Evolutionary conservation across 2,888 invertebrate species (phyloP).

Genomic region (Lithophane semibrunnea): DNA sequence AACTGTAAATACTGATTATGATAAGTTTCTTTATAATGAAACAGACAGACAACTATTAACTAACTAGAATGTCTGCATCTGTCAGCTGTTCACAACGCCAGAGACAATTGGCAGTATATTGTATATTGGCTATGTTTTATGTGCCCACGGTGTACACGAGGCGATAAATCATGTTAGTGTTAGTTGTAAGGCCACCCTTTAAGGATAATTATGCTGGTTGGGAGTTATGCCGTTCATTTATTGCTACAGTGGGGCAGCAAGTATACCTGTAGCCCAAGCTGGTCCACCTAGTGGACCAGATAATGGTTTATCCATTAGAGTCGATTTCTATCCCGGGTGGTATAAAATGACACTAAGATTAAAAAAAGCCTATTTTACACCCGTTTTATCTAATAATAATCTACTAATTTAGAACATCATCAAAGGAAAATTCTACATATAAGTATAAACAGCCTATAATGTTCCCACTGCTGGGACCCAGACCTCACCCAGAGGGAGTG

Average conservation of each 20-base stretch:
- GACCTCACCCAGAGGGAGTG: too few species aligned
- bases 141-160: not conserved
- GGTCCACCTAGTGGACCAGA: not conserved
- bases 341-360: not conserved
- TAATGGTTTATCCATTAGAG: not conserved
- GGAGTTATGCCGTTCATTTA: not conserved
- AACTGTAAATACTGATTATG: not conserved
- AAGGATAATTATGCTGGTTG: too few species aligned
- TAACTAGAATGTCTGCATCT: constrained; percentile 3
- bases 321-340: not conserved
- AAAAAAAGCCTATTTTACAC: not conserved
- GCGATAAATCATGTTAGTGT: constrained; percentile 13
- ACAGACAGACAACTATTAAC: constrained; percentile 1
- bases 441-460: too few species aligned
- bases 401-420: not conserved
- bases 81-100: constrained; percentile 3
- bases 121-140: constrained; percentile 22
- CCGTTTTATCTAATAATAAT: not conserved
- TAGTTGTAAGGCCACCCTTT: not conserved
- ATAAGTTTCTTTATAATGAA: not conserved
- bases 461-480: too few species aligned
- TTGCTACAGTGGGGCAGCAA: not conserved
- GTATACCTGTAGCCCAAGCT: not conserved
- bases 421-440: not conserved
- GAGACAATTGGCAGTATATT: constrained; percentile 3